Conservation (phyloP, 2,888 invertebrate genomes). For the Mythimna ferrago region DNA sequence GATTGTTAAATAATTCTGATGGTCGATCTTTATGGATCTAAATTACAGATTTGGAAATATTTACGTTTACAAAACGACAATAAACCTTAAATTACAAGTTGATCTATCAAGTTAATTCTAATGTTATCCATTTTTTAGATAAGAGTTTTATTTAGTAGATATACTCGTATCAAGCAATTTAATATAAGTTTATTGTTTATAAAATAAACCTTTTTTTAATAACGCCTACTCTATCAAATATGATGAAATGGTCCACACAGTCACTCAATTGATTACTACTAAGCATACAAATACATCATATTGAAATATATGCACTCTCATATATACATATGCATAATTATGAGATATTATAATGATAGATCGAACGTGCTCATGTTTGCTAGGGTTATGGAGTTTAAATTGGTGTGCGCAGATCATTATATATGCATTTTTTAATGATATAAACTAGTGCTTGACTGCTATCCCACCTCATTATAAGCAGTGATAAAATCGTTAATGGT, state of each 20-base stretch:
- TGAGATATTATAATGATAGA: neutral
- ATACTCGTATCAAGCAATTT: too few species aligned
- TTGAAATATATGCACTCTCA: conserved; percentile 1
- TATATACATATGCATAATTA: conserved; percentile 3
- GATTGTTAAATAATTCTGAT: conserved; percentile 21
- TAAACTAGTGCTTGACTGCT: too few species aligned
- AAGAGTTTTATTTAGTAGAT: too few species aligned
- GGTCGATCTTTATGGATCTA: conserved; percentile 16
- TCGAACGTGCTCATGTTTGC: neutral
- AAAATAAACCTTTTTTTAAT: neutral
- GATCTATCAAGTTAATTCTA: too few species aligned
- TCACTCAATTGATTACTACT: neutral
- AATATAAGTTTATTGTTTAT: too few species aligned
- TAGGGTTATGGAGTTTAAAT: conserved; percentile 7
- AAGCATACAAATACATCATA: neutral
- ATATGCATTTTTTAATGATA: neutral
- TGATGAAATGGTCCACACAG: neutral
- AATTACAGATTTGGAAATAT: conserved; percentile 19
- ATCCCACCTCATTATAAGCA: too few species aligned
- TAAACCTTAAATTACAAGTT: neutral
- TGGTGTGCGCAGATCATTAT: neutral
- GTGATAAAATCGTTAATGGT: too few species aligned
- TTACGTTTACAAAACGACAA: neutral
- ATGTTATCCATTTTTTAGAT: too few species aligned
- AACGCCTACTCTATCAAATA: neutral